Base-by-base conservation (phyloP, 1,140 invertebrate genomes). In the Onthophagus taurus region DNA sequence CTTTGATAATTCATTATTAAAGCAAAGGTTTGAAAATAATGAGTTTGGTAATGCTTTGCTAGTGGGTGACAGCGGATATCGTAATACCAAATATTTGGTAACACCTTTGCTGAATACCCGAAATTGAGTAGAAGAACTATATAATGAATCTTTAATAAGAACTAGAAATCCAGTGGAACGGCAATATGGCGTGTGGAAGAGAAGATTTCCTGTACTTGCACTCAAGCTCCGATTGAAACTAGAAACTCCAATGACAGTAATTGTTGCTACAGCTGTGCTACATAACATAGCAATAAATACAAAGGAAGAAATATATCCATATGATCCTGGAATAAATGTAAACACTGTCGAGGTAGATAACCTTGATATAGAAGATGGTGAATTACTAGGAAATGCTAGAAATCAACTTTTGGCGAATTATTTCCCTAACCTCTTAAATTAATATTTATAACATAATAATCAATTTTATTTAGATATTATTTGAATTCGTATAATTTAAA, bases 151-250 rank as follows among this genome's bases (percentile, higher is more conserved):
- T 20, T 48, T 51, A 30, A 62, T 62, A 6, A 54, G 54, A 37
- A 68, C 65, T 6, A 37, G 65, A 17, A 67, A 66, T 54, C 36
- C 49, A 11, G 55, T 69, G 16, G 66, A 68, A 55, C 37, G 64
- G 33, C 34, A 33, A 4, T 64, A 58, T 55, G 65, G 63, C 1
- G 49, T 63, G 1, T 62, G 50, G 58, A 70, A 68, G 49, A 41
- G 55, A 41, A 24, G 63, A 35, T 70, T 69, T 55, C 55, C 62
- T 5, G 49, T 56, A 29, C 44, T 70, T 23, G 42, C 50, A 9
- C 17, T 51, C 9, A 53, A 55, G 3, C 36, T 68, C 14, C 19
- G 57, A 29, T 6, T 59, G 2, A 54, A 60, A 45, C 18, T 65
- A 4, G 20, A 47, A 17, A 66, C 41, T 9, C 36, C 42, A 9